Evolutionary conservation across 2,888 invertebrate genomes (phyloP).

Genomic region (Azorinus chamasolen): DNA sequence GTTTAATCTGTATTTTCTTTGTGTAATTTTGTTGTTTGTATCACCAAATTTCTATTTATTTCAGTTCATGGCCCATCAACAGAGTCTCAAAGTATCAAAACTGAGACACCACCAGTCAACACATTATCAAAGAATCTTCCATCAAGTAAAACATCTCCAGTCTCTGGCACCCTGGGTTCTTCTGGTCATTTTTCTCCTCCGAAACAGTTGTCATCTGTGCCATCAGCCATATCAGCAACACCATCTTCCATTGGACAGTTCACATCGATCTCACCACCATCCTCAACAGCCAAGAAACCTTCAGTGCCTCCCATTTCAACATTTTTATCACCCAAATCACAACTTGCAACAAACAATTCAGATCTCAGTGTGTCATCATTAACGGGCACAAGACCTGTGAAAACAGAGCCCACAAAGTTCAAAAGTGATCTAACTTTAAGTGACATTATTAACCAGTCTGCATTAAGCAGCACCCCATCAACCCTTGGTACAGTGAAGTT

Average conservation of each 20-base stretch:
- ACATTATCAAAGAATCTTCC: neutral
- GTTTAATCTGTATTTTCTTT: no score
- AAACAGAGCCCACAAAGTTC: slow-evolving; percentile 37
- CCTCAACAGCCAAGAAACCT: neutral
- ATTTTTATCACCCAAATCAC: slow-evolving; percentile 30
- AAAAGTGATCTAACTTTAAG: slow-evolving; percentile 65
- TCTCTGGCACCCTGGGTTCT: neutral
- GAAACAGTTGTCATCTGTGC: neutral
- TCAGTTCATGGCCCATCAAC: slow-evolving; percentile 18
- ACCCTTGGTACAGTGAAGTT: slow-evolving; percentile 43
- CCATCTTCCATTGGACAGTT: slow-evolving; percentile 1
- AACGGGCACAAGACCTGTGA: slow-evolving; percentile 21
- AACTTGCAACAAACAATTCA: slow-evolving; percentile 19
- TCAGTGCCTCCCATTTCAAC: slow-evolving; percentile 59
- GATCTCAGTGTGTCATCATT: slow-evolving; percentile 33
- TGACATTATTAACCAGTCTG: slow-evolving; percentile 64
- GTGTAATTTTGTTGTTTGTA: no score
- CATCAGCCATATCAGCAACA: slow-evolving; percentile 8
- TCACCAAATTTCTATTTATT: no score
- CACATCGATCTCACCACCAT: neutral
- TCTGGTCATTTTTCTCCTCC: neutral
- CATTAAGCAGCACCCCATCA: slow-evolving; percentile 48
- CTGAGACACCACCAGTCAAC: neutral
- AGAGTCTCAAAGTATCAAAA: slow-evolving; percentile 7
- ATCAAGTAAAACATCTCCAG: neutral